Percentiles rank a stretch among this genome's conserved stretches.
Conservation (phyloP, 2,888 invertebrate species). For the Notocelia uddmanniana region DNA sequence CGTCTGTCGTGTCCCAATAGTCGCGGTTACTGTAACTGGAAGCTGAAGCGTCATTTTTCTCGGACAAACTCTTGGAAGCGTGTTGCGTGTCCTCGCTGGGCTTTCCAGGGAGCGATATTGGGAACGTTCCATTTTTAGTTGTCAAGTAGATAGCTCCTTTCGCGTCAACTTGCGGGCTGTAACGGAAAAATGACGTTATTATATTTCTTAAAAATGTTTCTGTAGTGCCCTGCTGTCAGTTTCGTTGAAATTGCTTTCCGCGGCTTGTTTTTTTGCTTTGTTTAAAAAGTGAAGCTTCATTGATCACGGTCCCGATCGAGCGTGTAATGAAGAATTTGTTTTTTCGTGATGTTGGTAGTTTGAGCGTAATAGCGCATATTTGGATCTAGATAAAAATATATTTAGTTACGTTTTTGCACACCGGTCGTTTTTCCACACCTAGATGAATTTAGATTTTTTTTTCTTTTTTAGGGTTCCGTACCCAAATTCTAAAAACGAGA, state of each 20-base stretch:
- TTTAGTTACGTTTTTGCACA: too few relatives aligned
- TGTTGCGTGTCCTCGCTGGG: conserved; percentile 67
- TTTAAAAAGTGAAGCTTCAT: conserved; percentile 35
- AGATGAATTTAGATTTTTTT: too few relatives aligned
- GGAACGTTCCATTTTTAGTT: conserved; percentile 83
- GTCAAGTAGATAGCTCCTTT: conserved; percentile 84
- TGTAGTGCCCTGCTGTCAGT: conserved; percentile 34
- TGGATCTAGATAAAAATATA: not conserved
- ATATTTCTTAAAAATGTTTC: conserved; percentile 44
- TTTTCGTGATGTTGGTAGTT: conserved; percentile 15
- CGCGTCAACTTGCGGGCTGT: conserved; percentile 66
- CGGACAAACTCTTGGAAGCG: conserved; percentile 73
- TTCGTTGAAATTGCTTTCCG: conserved; percentile 33
- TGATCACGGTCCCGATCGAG: conserved; percentile 28
- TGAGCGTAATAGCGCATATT: not conserved
- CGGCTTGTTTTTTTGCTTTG: conserved; percentile 6
- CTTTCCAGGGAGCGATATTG: conserved; percentile 78
- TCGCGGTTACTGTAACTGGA: conserved; percentile 55
- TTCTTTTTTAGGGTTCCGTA: too few relatives aligned
- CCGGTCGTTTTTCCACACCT: too few relatives aligned
- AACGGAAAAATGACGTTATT: conserved; percentile 57
- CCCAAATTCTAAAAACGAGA: too few relatives aligned
- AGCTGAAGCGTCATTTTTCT: conserved; percentile 69
- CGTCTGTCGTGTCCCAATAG: conserved; percentile 68
- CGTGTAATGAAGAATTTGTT: conserved; percentile 43